Evolutionary conservation across 1,140 invertebrate species (phyloP), one percentile per base, ranked within the genome.

Genomic region (Drosophila truncata): DNA sequence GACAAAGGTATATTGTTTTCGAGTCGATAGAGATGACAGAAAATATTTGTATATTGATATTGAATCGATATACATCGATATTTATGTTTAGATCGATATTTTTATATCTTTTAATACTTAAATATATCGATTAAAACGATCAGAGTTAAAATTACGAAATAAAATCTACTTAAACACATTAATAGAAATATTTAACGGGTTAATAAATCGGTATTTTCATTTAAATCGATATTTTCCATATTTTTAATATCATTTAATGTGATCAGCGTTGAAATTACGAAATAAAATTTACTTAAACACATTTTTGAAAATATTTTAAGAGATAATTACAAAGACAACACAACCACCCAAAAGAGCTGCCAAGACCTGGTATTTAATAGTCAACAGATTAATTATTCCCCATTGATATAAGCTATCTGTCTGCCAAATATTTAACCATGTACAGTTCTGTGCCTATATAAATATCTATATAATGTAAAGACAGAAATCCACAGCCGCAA

Each of bases 1-100:
- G 20, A 35, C 31, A 54, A 54, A 54, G 31, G 31, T 37, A 54
- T 54, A 25, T 54, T 54, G 46, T 27, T 27, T 16, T 8, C 23
- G 16, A 16, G 8, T 25, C 23, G 9, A 49, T 49, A 16, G 9
- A 27, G 16, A n/a, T n/a, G 25, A 2, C 4, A 10, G 23, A 49
- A n/a, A 11, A 11, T 11, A 3, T 13, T 16, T 8, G 8, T 18
- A n/a, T 41, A 13, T 44, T 10, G 41, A 44, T 41, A 18, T 4
- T 10, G n/a, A 10, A 41, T 41, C 8, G 3, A 18, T 42, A n/a
- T n/a, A n/a, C n/a, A n/a, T n/a, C n/a, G n/a, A n/a, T n/a, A n/a
- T n/a, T n/a, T n/a, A n/a, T n/a, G n/a, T n/a, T n/a, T n/a, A n/a
- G n/a, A n/a, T n/a, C n/a, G n/a, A n/a, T n/a, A n/a, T 11, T 33